Evolutionary conservation across 2,888 invertebrate species (phyloP).

Genomic region (Labia minor): DNA sequence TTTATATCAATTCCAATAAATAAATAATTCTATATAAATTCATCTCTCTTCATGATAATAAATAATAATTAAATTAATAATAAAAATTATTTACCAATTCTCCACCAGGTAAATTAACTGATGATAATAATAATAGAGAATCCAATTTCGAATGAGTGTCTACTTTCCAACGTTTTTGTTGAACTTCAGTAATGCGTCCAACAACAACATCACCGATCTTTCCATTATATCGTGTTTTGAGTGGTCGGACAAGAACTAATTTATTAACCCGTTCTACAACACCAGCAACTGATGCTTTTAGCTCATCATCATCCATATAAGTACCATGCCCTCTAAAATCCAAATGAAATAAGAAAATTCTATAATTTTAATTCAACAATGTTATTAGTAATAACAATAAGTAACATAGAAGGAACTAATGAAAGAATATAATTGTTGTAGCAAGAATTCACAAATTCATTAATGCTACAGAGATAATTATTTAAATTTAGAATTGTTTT

Average conservation of each 20-base stretch:
- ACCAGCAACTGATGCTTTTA: conserved; percentile 90
- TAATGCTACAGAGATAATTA: too few relatives aligned
- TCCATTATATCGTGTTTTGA: conserved; percentile 82
- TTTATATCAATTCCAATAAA: not conserved
- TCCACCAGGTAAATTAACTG: conserved; percentile 94
- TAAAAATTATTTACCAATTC: conserved; percentile 58
- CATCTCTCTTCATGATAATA: not conserved
- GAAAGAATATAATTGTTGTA: not conserved
- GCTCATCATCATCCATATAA: conserved; percentile 65
- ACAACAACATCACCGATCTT: conserved; percentile 97
- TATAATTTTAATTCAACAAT: not conserved
- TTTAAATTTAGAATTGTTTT: too few relatives aligned
- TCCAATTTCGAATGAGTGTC: conserved; percentile 85
- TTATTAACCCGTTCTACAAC: conserved; percentile 90
- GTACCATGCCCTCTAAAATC: conserved; percentile 86
- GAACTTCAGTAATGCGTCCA: conserved; percentile 87
- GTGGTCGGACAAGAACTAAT: conserved; percentile 78
- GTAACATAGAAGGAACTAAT: not conserved
- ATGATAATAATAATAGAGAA: conserved; percentile 75
- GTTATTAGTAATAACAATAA: too few relatives aligned
- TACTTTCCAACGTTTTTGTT: conserved; percentile 89
- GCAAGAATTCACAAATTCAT: too few relatives aligned
- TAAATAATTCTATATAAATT: conserved; percentile 16
- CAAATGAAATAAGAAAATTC: conserved; percentile 18
- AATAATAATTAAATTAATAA: not conserved